Base-by-base conservation (phyloP, 2,797 vertebrate species). In the Propithecus perrieri region DNA sequence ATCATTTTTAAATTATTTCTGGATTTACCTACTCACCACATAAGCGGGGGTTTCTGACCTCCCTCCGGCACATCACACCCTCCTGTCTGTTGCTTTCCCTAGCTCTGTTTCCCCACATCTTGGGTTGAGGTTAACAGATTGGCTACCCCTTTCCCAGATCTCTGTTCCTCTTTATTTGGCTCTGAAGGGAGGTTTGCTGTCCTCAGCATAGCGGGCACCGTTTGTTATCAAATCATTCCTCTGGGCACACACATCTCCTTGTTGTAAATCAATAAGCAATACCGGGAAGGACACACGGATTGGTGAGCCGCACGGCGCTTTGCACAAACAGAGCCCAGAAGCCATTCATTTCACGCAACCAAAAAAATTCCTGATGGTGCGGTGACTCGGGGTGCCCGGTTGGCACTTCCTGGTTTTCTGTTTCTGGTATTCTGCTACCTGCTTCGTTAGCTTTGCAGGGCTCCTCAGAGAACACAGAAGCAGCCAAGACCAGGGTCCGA, bases 211-310 rank as follows among this genome's bases (percentile, higher is more conserved):
- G 35, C 10, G 5, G 22, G 53, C 81, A 91, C 83, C 12, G 2
- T 69, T 85, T 59, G 48, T 80, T 86, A 95, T 94, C 59, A 94
- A 96, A 95, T 95, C 85, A 85, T 86, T 85, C 79, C 75, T 92
- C 71, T 41, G 84, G 24, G 86, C 22, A 20, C 93, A 71, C 22
- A 20, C 93, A 71, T 91, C 86, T 93, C 61, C 84, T 26, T 55
- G 48, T 33, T 26, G 94, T 94, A 75, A 81, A 96, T 94, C 96
- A 78, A 26, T 81, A 91, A 91, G 48, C 90, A 61, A 78, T 28
- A 33, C 24, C 17, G 26, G 76, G 48, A 85, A 91, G 87, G 81
- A 72, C 81, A 26, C 10, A 11, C 30, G 41, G 86, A 74, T 71
- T 71, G 24, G 57, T 13, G 48, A 81, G 71, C 41, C 13, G 18